A percentile compares a stretch with the other conserved stretches of the same genome.
These are phyloP conservation scores for Castor canadensis DNA, from an alignment of 2,113 vertebrate species.

Conservation along the genomic window DNA sequence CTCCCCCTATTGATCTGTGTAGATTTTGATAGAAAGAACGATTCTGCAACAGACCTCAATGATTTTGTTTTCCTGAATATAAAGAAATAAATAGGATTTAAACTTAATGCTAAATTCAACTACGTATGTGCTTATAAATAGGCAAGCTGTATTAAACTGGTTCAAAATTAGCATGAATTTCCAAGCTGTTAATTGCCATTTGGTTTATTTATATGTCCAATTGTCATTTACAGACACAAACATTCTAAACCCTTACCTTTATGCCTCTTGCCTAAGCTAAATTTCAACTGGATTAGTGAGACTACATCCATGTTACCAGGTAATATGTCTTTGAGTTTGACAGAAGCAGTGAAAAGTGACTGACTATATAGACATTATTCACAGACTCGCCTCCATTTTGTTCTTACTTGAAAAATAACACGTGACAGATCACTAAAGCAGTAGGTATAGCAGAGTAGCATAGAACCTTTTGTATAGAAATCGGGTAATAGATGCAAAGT, in stretches of 20 bases:
- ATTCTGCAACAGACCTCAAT: not conserved
- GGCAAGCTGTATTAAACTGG: not conserved
- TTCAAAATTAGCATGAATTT: constrained; percentile 49
- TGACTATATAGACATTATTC: not conserved
- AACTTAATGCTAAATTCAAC: constrained; percentile 44
- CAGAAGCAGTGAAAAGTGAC: not conserved
- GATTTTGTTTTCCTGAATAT: constrained; percentile 45
- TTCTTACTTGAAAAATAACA: constrained; percentile 19
- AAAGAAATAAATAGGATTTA: constrained; percentile 53
- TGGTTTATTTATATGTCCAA: not conserved
- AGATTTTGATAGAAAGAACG: constrained; percentile 45
- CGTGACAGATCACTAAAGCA: constrained; percentile 8
- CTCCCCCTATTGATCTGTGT: constrained; percentile 23
- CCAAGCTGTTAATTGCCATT: constrained; percentile 8
- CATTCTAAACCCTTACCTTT: constrained; percentile 37
- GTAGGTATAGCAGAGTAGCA: not conserved
- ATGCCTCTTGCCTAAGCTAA: constrained; percentile 22
- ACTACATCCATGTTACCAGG: not conserved
- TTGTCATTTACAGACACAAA: not conserved
- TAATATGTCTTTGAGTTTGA: constrained; percentile 1
- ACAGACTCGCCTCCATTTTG: not conserved
- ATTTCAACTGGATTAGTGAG: constrained; percentile 26
- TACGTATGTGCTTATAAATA: constrained; percentile 12
- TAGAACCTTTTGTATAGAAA: not conserved
- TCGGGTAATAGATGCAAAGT: not conserved